Evolutionary conservation across 2,113 vertebrate genomes (phyloP).

Genomic region (Natator depressus): DNA sequence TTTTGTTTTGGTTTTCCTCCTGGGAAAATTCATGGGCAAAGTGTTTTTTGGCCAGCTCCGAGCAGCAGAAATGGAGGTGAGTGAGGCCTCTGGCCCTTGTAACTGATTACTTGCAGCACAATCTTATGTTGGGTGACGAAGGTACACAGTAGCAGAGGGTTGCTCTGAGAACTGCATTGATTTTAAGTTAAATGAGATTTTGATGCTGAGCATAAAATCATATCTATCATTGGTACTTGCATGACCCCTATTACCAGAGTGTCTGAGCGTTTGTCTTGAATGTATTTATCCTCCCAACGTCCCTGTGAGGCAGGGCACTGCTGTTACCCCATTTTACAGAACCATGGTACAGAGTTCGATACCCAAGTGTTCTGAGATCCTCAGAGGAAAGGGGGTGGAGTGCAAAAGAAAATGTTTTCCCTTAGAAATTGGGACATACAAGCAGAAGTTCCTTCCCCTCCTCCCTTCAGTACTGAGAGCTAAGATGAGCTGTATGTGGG

Average conservation of each 20-base stretch:
- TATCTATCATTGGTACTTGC: neutral
- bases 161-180: neutral
- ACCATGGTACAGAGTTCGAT: neutral
- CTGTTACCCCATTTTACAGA: neutral
- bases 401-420: neutral
- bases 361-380: neutral
- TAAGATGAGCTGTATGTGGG: neutral
- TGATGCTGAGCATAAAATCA: neutral
- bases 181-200: neutral
- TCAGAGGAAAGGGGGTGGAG: neutral
- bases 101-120: neutral
- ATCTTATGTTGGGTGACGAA: neutral
- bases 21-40: slow-evolving; percentile 96
- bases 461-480: neutral
- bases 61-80: slow-evolving; percentile 96
- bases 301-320: neutral
- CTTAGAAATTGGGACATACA: neutral
- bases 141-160: neutral
- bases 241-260: neutral
- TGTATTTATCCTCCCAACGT: neutral
- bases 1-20: slow-evolving; percentile 92
- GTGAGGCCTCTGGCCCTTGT: neutral
- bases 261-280: neutral
- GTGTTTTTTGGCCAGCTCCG: slow-evolving; percentile 94
- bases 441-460: neutral